Evolutionary conservation across 2,113 vertebrate genomes (phyloP).

Genomic region (Paedocypris sp.): DNA sequence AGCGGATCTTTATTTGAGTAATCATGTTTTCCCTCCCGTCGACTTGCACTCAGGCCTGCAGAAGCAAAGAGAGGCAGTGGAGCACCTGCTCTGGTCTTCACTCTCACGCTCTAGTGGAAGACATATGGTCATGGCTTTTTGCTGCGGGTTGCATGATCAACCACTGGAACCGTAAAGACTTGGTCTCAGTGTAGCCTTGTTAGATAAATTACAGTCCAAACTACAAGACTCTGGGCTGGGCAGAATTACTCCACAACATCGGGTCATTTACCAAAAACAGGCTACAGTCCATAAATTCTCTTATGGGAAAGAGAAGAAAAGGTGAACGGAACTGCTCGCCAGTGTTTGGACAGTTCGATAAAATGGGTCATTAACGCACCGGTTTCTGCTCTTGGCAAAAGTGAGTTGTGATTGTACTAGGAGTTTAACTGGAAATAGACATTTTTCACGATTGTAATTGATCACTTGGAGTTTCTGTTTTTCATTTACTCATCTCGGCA

Average conservation of each 20-base stretch:
- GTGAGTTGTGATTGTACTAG: neutral
- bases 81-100: constrained; percentile 21
- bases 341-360: neutral
- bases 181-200: neutral
- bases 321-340: neutral
- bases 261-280: constrained; percentile 3
- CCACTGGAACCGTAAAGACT: constrained; percentile 8
- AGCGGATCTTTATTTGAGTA: constrained; percentile 30
- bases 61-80: neutral
- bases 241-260: neutral
- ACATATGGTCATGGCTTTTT: constrained; percentile 7
- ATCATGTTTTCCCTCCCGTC: constrained; percentile 27
- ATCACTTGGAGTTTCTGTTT: no score
- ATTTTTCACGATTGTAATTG: no score
- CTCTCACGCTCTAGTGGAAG: neutral
- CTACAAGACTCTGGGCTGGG: neutral
- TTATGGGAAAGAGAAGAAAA: constrained; percentile 7
- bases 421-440: no score
- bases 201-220: constrained; percentile 10
- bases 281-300: constrained; percentile 4
- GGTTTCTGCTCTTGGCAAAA: neutral
- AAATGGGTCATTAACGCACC: neutral
- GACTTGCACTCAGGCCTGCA: constrained; percentile 5
- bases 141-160: constrained; percentile 4
- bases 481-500: no score